Evolutionary conservation across 2,113 vertebrate species (phyloP).

Genomic region (Petromus typicus): DNA sequence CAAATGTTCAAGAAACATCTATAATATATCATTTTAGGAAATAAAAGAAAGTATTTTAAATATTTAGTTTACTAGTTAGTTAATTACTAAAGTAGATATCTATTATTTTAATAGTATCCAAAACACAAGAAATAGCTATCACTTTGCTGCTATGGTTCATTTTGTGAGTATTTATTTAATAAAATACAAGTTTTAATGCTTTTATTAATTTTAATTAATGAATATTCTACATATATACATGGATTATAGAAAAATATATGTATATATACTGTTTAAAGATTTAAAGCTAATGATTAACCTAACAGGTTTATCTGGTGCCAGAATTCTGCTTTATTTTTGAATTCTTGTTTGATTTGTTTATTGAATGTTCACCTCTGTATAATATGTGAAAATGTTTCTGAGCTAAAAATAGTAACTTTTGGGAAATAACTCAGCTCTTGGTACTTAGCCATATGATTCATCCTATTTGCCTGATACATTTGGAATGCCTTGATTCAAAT

Average conservation of each 20-base stretch:
- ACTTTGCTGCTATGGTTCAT: neutral
- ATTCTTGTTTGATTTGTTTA: constrained; percentile 31
- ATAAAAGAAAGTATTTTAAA: neutral
- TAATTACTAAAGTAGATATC: neutral
- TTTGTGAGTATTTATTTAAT: constrained; percentile 50
- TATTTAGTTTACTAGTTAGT: neutral
- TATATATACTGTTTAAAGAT: neutral
- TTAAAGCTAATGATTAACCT: neutral
- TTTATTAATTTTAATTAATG: neutral
- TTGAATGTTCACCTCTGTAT: neutral
- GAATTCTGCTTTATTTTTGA: neutral
- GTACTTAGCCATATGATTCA: constrained; percentile 34
- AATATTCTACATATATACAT: neutral
- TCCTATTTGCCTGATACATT: constrained; percentile 51
- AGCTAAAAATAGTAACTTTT: constrained; percentile 64
- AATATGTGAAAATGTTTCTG: neutral
- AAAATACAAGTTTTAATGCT: neutral
- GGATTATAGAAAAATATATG: neutral
- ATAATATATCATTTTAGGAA: neutral
- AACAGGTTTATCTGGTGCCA: neutral
- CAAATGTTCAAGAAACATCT: neutral
- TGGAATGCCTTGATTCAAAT: constrained; percentile 61
- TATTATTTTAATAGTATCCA: constrained; percentile 11
- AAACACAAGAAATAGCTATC: neutral
- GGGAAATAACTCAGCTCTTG: neutral